Evolutionary conservation across 2,113 vertebrate genomes (phyloP), one percentile per base, ranked within the genome.

Genomic region (Trogon surrucura): DNA sequence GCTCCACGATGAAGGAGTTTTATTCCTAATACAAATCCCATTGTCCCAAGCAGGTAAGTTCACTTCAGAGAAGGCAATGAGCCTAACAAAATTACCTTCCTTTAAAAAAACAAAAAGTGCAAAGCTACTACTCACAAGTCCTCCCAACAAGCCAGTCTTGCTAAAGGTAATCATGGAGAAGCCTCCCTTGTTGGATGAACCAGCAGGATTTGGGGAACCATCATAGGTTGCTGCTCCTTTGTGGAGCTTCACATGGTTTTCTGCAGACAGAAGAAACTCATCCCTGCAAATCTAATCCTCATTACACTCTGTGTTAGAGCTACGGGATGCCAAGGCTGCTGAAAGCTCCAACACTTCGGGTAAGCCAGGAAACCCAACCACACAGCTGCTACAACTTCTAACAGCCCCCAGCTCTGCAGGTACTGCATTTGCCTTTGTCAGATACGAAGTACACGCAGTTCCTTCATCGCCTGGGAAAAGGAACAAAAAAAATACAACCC

Each of bases 341-440:
- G 51, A 44, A 73, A 82, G 44, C 54, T 65, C 60, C 67, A 61
- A 3, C 62, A 29, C 17, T 23, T 32, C 19, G 21, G 50, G 8
- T 17, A 51, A 60, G 41, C 26, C 48, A 75, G 66, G 32, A 85
- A 16, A 60, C 26, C 22, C 20, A 7, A 44, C 12, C 12, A 58
- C 1, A 0, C 0, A 0, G 26, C 16, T 41, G 34, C 9, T 15
- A 5, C n/a, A 65, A 22, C 32, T 72, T 14, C 53, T 22, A 41
- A 22, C 14, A 80, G 56, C 54, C 41, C 47, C 41, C 7, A 20
- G 60, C 32, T 81, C 23, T 22, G 57, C 87, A 84, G 34, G 16
- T 25, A 9, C 47, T 27, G 34, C 32, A 34, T 48, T 30, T 58
- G 60, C 36, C 54, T 66, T 56, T 5, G 2, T 29, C 71, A 86